Evolutionary conservation across 1,140 invertebrate genomes (phyloP), one percentile per base, ranked within the genome.

Genomic region (Hyles vespertilio): DNA sequence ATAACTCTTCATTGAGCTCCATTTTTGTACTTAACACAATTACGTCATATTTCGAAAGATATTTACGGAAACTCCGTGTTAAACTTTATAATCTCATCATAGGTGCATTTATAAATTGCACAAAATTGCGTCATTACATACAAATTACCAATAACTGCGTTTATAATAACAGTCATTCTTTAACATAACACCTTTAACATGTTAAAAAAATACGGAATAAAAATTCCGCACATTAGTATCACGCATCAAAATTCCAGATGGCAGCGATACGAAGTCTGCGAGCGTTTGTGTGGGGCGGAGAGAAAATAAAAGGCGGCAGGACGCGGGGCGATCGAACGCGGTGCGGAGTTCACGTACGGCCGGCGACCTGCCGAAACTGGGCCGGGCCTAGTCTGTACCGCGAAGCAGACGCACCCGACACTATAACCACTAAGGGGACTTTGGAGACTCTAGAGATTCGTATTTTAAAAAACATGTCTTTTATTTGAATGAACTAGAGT

Each of bases 321-420:
- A 63, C 54, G 62, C 58, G 62, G 61, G 70, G 67, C 68, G 61
- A 76, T 79, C 70, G 75, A 74, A 63, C 69, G 54, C 59, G 69
- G 69, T 77, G 69, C 72, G 67, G 79, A 77, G 84, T 82, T 87
- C 81, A 82, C 75, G 77, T 76, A 65, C 80, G 84, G 80, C 51
- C 84, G 74, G 70, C 77, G 84, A 84, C 81, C 81, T 67, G 69
- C 72, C 69, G 67, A 84, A 81, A 75, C 66, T 81, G 62, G 81
- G 71, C 61, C 79, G 71, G 65, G 56, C 67, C 63, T 64, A 72
- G 70, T 68, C 78, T 72, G 71, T 22, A 2, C 22, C 56, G n/a
- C 12, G 46, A 32, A 70, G 65, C 65, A 22, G 22, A 22, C 22
- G 22, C 22, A 22, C 22, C 22, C 22, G 22, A 22, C 22, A 22